phyloP scores from a whole-genome alignment of 2,888 invertebrate genomes.

The Cheilosia urbana region DNA sequence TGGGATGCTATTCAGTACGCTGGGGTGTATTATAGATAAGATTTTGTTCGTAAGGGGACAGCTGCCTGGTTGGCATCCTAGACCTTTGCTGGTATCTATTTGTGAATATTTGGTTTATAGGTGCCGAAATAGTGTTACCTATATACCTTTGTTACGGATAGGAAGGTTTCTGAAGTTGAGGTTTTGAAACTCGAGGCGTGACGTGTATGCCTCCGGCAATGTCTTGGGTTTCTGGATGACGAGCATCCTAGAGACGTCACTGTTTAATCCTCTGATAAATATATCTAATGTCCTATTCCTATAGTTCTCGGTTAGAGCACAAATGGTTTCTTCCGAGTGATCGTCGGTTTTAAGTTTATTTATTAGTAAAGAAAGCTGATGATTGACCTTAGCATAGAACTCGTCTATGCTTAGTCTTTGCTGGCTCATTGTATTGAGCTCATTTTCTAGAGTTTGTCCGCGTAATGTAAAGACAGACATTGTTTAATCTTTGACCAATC shows the following conservation, averaged over 20 bases:
- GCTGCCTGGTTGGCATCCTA: slow-evolving; percentile 16
- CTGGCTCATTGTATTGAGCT: too few relatives aligned
- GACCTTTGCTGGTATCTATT: background rate
- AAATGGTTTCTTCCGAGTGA: slow-evolving; percentile 64
- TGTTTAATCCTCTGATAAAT: slow-evolving; percentile 30
- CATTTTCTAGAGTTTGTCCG: too few relatives aligned
- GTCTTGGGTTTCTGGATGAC: slow-evolving; percentile 47
- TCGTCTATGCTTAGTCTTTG: too few relatives aligned
- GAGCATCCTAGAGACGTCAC: slow-evolving; percentile 51
- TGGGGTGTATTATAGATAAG: slow-evolving; percentile 28
- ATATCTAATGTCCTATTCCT: slow-evolving; percentile 76
- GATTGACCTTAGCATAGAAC: too few relatives aligned
- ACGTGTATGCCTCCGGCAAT: slow-evolving; percentile 37
- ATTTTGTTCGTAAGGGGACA: slow-evolving; percentile 26
- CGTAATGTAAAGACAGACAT: too few relatives aligned
- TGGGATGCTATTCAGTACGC: slow-evolving; percentile 14
- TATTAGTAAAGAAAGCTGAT: too few relatives aligned
- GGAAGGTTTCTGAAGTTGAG: slow-evolving; percentile 10
- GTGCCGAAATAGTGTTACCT: slow-evolving; percentile 15
- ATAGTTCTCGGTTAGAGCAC: slow-evolving; percentile 65
- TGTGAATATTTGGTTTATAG: slow-evolving; percentile 31
- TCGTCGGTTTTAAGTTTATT: slow-evolving; percentile 2
- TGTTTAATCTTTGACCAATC: too few relatives aligned
- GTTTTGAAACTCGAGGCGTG: slow-evolving; percentile 65
- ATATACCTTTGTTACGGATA: slow-evolving; percentile 28